phyloP scores from a whole-genome alignment of 1,140 invertebrate genomes.

The Maconellicoccus hirsutus region DNA sequence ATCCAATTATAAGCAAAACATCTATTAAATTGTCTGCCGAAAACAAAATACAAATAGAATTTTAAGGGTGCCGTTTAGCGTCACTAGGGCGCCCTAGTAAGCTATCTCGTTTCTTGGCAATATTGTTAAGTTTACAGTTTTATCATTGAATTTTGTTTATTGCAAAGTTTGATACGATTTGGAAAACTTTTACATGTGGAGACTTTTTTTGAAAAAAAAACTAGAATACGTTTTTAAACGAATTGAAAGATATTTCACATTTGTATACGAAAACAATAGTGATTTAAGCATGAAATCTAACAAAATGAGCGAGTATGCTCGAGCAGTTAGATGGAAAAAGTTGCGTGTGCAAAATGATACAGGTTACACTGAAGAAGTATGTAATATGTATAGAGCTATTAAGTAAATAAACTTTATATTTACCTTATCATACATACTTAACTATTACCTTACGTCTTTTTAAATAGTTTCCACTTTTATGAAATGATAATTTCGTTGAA shows the following conservation, averaged over 20 bases:
- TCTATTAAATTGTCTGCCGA: conserved; percentile 8
- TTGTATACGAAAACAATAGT: not conserved
- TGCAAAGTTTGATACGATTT: not conserved
- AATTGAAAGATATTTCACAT: not conserved
- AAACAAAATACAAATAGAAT: conserved; percentile 5
- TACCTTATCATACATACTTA: too few relatives aligned
- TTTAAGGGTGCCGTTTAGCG: conserved; percentile 2
- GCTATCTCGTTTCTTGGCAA: not conserved
- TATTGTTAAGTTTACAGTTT: conserved; percentile 5
- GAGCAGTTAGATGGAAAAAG: too few relatives aligned
- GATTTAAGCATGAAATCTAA: too few relatives aligned
- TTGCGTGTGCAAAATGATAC: too few relatives aligned
- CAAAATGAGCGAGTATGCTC: too few relatives aligned
- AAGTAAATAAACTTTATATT: too few relatives aligned
- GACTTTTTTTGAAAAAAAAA: not conserved
- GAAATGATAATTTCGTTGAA: too few relatives aligned
- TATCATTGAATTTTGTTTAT: conserved; percentile 6
- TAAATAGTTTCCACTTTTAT: too few relatives aligned
- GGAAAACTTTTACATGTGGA: conserved; percentile 4
- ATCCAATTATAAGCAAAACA: conserved; percentile 4
- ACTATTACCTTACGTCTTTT: too few relatives aligned
- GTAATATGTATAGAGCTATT: too few relatives aligned
- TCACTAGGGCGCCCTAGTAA: not conserved
- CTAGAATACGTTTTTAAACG: not conserved
- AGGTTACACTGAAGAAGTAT: too few relatives aligned